Evolutionary conservation across 2,113 vertebrate species (phyloP), one percentile per base, ranked within the genome.

Genomic region (Gymnarchus niloticus): DNA sequence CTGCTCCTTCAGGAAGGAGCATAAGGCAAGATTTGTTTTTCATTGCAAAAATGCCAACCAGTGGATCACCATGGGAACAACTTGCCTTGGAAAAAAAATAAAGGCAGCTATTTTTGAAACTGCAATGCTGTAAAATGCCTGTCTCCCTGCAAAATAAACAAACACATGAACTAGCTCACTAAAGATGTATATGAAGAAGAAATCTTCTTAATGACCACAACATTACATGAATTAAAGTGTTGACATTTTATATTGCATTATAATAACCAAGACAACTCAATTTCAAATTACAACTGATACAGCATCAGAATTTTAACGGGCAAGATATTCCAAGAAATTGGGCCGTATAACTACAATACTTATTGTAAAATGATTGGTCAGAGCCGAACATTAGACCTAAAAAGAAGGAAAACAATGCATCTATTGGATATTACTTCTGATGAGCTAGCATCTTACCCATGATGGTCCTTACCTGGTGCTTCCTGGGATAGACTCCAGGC

Each of bases 21-120:
- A 83, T 83, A 57, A 86, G 65, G 81, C 61, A 73, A 61, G 59
- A 48, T 77, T 76, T 77, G 49, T 83, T 77, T 86, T 83, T 83
- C 81, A 86, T 44, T 33, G 65, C 37, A 56, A 83, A 83, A 83
- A 86, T 82, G 78, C 56, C 51, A 86, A 86, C 81, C 86, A 56
- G 81, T 44, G 56, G 23, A 51, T 86, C 81, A 86, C 86, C 86
- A 83, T 86, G 86, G 86, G 82, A 83, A 86, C 86, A 73, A 77
- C 65, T 83, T 76, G 81, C 65, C 86, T 77, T 83, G 81, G 65
- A 81, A 86, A 83, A 82, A 78, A 82, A 86, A 86, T 86, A 77
- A 86, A 86, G 80, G 57, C 78, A 82, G 78, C 78, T 83, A 86
- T 86, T 86, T 86, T 86, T 86, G 33, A 65, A 82, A 81, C 77